Conservation (phyloP, 2,113 vertebrate genomes). For the Tachysurus fulvidraco region DNA sequence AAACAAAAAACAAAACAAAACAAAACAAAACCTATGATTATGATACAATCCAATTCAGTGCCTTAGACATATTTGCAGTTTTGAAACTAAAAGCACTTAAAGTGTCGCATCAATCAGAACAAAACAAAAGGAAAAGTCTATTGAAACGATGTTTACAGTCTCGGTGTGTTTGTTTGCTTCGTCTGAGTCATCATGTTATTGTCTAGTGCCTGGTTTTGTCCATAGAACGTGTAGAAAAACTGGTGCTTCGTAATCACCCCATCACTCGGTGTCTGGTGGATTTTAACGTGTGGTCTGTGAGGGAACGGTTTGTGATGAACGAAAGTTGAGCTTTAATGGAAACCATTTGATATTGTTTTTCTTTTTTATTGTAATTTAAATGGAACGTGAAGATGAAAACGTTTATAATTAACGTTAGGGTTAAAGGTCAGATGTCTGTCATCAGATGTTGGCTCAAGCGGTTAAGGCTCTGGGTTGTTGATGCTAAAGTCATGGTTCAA, state of each 20-base stretch:
- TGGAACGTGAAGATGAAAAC: not conserved
- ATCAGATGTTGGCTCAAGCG: too few species aligned
- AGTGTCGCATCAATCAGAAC: not conserved
- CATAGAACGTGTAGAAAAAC: not conserved
- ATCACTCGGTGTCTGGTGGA: not conserved
- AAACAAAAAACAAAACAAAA: not conserved
- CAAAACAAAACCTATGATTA: not conserved
- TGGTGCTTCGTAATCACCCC: not conserved
- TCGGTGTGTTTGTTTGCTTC: not conserved
- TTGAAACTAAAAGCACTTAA: not conserved
- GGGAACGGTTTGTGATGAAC: not conserved
- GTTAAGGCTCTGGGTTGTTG: too few species aligned
- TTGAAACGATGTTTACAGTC: not conserved
- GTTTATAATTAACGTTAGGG: not conserved
- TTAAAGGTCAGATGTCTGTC: not conserved
- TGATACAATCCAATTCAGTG: not conserved
- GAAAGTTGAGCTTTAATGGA: too few species aligned
- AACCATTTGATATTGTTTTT: too few species aligned
- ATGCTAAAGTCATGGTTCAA: too few species aligned
- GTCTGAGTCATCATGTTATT: not conserved
- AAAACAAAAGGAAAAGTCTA: not conserved
- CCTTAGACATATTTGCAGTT: not conserved
- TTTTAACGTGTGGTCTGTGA: not conserved
- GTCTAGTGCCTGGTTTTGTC: constrained; percentile 39
- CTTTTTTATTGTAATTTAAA: not conserved